Base-by-base conservation (phyloP, 1,140 invertebrate species). In the Tribolium madens region DNA sequence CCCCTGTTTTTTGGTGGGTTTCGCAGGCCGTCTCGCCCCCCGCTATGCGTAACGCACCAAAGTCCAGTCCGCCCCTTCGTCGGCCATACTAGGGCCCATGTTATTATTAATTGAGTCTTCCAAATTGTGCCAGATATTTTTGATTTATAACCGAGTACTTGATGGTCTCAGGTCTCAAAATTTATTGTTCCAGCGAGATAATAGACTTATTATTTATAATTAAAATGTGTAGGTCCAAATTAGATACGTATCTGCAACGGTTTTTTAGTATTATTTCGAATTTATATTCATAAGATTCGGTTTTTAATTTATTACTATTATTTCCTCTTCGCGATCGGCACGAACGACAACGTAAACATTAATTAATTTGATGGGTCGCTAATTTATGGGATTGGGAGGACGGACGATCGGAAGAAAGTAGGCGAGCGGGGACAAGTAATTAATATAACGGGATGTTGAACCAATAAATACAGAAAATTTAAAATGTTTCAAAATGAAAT, bases 21-120 rank as follows among this genome's bases (percentile, higher is more conserved):
- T 82, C 78, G 81, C 82, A 81, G 75, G 72, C 57, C 73, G 70
- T 75, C 76, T 79, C 33, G n/a, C 76, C 76, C 77, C 73, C 15
- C 72, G 72, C 17, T 52, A 48, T 74, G 68, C 79, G 76, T 78
- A 74, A 78, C 79, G 71, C 76, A 78, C 74, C 75, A 78, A 64
- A 12, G 82, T 83, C 78, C 80, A 81, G 75, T 81, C 79, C 84
- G 81, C 81, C 84, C 77, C 80, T 78, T 78, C 71, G 69, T 73
- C 81, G 78, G 79, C 82, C 83, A 83, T 82, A 74, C 50, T 64
- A 77, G 78, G 76, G 73, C 64, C 71, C 75, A 77, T 78, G 73
- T 78, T 76, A 77, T 81, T 84, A 84, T 84, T 84, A 84, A 84
- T 84, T 84, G 84, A 84, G 84, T 82, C 83, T 83, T 84, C 76